Base-by-base conservation (phyloP, 2,113 vertebrate species). In the Empidonax traillii region DNA sequence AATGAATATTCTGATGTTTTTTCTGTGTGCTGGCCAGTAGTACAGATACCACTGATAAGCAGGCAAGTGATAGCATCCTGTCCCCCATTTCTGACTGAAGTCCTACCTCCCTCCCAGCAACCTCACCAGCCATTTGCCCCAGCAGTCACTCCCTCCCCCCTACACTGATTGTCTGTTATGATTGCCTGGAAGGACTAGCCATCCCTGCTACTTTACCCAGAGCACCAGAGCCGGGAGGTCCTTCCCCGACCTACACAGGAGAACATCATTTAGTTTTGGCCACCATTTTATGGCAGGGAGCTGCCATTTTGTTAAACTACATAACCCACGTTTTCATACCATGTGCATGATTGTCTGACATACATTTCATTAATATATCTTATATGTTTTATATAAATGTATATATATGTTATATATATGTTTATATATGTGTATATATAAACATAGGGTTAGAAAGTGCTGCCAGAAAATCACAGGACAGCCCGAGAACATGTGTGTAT, bases 171-270 rank as follows among this genome's bases (percentile, higher is more conserved):
- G 7, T 31, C 33, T 68, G 12, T 21, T 49, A 6, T 37, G 43
- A 37, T 14, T 56, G 35, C 21, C 67, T 61, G 72, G 49, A 47
- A 55, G 25, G 47, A 39, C 15, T 21, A 59, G 6, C 22, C 19
- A 65, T 3, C 3, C 13, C 20, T 41, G 6, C 16, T 0, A 0
- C 12, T 41, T 61, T 9, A n/a, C 14, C 8, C 2, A 6, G 15
- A 82, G 18, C 6, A 24, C 4, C 46, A 37, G 18, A 27, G 30
- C 22, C 0, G 0, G 61, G 33, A 47, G 12, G 4, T 5, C 17
- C 6, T 66, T 75, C 14, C 39, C 20, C 61, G 39, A 3, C 31
- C 30, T 25, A 31, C 17, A 9, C 16, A 9, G 1, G 5, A 12
- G 14, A 6, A 18, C 17, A 58, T 4, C 1, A 1, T n/a, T 63